Evolutionary conservation across 2,113 vertebrate species (phyloP).

Genomic region (Odocoileus virginianus): DNA sequence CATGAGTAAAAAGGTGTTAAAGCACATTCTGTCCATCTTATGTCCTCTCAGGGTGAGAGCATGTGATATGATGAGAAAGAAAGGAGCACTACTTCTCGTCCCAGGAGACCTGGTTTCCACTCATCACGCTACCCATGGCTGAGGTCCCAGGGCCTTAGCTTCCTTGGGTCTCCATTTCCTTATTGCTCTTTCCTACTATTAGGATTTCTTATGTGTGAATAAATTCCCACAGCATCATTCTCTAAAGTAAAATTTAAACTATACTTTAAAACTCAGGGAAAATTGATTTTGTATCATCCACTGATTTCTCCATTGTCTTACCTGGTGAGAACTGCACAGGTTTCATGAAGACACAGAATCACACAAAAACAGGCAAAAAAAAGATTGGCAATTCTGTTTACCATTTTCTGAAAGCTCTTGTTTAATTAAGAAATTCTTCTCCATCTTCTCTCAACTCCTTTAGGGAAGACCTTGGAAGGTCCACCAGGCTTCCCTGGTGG

Average conservation of each 20-base stretch:
- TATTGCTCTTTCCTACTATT: not conserved
- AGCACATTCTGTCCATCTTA: not conserved
- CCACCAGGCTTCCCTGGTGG: not conserved
- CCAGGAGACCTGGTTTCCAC: not conserved
- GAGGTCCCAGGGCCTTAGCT: not conserved
- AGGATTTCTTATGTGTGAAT: conserved; percentile 18
- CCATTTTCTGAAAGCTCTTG: not conserved
- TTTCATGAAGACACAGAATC: not conserved
- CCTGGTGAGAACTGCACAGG: not conserved
- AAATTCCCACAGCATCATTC: not conserved
- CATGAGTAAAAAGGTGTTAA: not conserved
- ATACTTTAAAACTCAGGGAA: conserved; percentile 28
- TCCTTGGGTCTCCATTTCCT: not conserved
- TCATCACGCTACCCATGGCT: not conserved
- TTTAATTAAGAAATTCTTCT: not conserved
- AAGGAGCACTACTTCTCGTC: not conserved
- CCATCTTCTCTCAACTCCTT: not conserved
- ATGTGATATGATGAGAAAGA: not conserved
- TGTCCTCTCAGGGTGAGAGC: not conserved
- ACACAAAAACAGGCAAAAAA: not conserved
- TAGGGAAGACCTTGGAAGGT: not conserved
- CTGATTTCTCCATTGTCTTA: not conserved
- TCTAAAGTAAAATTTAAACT: conserved; percentile 13
- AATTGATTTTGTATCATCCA: not conserved
- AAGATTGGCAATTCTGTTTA: not conserved